These are phyloP conservation scores for Panzeria rudis DNA, from an alignment of 2,888 invertebrate species.

Conservation along the genomic window DNA sequence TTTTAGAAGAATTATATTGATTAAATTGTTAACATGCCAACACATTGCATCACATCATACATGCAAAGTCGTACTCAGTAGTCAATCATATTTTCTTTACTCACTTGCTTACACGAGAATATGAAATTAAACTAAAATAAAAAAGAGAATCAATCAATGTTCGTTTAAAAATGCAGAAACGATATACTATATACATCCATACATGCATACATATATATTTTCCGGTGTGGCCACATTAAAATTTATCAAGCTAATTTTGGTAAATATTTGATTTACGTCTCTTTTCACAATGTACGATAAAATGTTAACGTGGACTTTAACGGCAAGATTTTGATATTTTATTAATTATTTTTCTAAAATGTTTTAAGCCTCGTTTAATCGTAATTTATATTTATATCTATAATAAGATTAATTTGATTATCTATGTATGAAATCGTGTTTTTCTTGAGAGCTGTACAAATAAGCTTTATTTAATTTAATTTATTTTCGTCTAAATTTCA, in stretches of 20 bases:
- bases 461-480: neutral
- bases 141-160: slow-evolving; percentile 20
- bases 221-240: neutral
- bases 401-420: neutral
- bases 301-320: too few species aligned
- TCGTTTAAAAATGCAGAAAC: slow-evolving; percentile 12
- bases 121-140: slow-evolving; percentile 31
- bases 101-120: slow-evolving; percentile 11
- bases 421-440: neutral
- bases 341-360: neutral
- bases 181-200: neutral
- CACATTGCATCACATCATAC: slow-evolving; percentile 33
- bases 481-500: neutral
- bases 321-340: neutral
- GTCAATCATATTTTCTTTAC: slow-evolving; percentile 4
- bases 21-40: slow-evolving; percentile 53
- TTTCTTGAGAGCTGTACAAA: neutral
- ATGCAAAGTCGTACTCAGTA: slow-evolving; percentile 10
- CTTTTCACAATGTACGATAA: neutral
- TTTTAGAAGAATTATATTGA: slow-evolving; percentile 44
- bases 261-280: neutral
- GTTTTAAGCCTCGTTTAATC: neutral
- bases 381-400: neutral
- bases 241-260: neutral
- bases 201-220: neutral